Base-by-base conservation (phyloP, 2,888 invertebrate species). In the Caradrina kadenii region DNA sequence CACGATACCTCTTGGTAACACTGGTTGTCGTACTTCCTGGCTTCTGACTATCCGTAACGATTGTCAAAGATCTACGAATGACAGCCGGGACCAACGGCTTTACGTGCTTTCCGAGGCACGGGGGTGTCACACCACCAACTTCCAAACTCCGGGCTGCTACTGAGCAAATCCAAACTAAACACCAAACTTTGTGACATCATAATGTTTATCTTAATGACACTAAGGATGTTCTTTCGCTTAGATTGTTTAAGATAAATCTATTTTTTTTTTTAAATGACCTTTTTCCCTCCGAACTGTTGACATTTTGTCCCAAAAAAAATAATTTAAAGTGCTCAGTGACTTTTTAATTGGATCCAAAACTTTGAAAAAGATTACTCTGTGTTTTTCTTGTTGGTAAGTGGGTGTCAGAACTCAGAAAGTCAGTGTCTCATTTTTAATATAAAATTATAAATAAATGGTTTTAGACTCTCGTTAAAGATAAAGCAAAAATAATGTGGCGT, bases 121-220 rank as follows among this genome's bases (percentile, higher is more conserved):
- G n/a, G n/a, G n/a, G n/a, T n/a, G n/a, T n/a, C n/a, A n/a, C n/a
- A n/a, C n/a, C n/a, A n/a, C n/a, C n/a, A n/a, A n/a, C n/a, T n/a
- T n/a, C n/a, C n/a, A n/a, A n/a, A n/a, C n/a, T n/a, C n/a, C n/a
- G n/a, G n/a, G n/a, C n/a, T n/a, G n/a, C n/a, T n/a, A n/a, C n/a
- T n/a, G n/a, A n/a, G n/a, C n/a, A n/a, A n/a, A n/a, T n/a, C n/a
- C n/a, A n/a, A n/a, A n/a, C n/a, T n/a, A n/a, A n/a, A n/a, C n/a
- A 48, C 11, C 10, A 42, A 63, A 45, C 4, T 11, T 58, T 39
- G 1, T 39, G 17, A 22, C 11, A 48, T 35, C 61, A 48, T 19
- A n/a, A n/a, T 60, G 6, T 19, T 45, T 63, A 65, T 69, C 65
- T 63, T 21, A 66, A 73, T 61, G 0, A 62, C 61, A 63, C n/a